A percentile compares a stretch with the other conserved stretches of the same genome.
phyloP scores from a whole-genome alignment of 2,888 invertebrate genomes.

The Ganaspis brasiliensis region DNA sequence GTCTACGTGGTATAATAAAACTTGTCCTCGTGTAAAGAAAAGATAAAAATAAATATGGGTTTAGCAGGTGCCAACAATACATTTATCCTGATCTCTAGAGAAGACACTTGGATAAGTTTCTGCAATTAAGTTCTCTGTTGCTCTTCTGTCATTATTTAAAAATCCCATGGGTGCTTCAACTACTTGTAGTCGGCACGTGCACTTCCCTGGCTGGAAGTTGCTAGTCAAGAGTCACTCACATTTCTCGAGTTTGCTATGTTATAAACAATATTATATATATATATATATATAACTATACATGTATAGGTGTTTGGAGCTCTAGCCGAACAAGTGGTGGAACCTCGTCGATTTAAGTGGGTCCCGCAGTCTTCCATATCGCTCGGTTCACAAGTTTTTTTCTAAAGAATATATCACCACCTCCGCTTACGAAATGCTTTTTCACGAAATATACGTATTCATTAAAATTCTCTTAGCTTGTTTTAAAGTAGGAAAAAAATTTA shows the following conservation, averaged over 20 bases:
- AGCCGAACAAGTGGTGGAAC: not conserved
- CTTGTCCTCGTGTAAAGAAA: too few relatives aligned
- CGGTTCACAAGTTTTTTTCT: not conserved
- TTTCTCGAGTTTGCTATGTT: not conserved
- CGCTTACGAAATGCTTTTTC: not conserved
- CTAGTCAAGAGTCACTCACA: slow-evolving; percentile 21
- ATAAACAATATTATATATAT: not conserved
- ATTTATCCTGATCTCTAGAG: not conserved
- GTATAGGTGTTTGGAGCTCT: not conserved
- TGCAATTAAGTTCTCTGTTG: not conserved
- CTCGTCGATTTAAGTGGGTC: not conserved
- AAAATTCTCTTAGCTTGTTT: not conserved
- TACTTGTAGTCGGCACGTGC: slow-evolving; percentile 14
- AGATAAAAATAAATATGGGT: slow-evolving; percentile 5
- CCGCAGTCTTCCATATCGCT: not conserved
- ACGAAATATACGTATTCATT: not conserved
- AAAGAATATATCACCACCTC: not conserved
- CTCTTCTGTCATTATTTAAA: slow-evolving; percentile 21
- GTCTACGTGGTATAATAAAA: too few relatives aligned
- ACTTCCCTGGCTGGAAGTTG: slow-evolving; percentile 4
- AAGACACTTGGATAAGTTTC: slow-evolving; percentile 19
- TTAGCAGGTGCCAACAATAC: not conserved
- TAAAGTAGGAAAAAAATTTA: not conserved
- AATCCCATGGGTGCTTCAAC: slow-evolving; percentile 14
- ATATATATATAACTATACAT: not conserved